Evolutionary conservation across 2,113 vertebrate species (phyloP).

Genomic region (Grantiella picta): DNA sequence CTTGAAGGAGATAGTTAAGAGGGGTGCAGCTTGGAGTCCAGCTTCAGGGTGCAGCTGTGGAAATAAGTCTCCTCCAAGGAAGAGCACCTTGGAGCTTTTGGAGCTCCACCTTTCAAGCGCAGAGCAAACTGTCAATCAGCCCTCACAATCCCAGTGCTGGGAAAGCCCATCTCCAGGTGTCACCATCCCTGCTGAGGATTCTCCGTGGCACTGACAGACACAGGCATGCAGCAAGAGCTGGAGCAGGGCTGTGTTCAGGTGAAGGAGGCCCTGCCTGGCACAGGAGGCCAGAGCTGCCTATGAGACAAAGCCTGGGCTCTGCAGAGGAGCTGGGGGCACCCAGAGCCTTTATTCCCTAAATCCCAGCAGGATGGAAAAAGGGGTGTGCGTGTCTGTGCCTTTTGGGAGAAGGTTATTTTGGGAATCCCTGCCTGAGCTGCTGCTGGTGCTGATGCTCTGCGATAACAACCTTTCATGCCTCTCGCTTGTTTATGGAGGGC

Average conservation of each 20-base stretch:
- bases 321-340: neutral
- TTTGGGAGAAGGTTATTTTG: constrained; percentile 5
- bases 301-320: neutral
- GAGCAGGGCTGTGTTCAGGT: neutral
- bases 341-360: neutral
- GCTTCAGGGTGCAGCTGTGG: neutral
- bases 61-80: neutral
- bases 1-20: neutral
- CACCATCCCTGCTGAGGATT: neutral
- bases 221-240: neutral
- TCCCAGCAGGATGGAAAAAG: neutral
- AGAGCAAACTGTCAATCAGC: neutral
- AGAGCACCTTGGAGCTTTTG: neutral
- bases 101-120: neutral
- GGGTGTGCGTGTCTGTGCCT: neutral
- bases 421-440: neutral
- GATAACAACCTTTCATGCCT: constrained; percentile 49
- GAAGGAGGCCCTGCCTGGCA: neutral
- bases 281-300: neutral
- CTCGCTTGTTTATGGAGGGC: constrained; percentile 43
- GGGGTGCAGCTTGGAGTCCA: neutral
- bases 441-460: constrained; percentile 20
- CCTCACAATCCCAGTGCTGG: neutral
- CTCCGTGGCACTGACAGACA: neutral
- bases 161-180: neutral